These are phyloP conservation scores for Ephestia elutella DNA, from an alignment of 1,140 invertebrate species.

Conservation along the genomic window DNA sequence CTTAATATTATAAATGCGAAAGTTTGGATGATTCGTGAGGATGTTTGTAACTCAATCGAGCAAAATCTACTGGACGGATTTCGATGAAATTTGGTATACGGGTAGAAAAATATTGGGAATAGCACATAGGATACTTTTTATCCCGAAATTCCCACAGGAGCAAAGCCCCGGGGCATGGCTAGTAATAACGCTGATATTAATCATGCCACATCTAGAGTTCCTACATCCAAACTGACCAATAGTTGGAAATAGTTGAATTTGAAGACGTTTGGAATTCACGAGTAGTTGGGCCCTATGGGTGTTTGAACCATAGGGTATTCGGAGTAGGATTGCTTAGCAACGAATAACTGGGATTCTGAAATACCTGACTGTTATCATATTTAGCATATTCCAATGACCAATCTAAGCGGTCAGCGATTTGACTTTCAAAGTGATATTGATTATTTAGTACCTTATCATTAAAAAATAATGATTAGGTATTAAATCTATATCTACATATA, in stretches of 20 bases:
- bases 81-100: no score
- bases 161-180: no score
- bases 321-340: conserved; percentile 51
- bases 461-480: no score
- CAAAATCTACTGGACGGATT: no score
- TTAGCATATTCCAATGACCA: conserved; percentile 7
- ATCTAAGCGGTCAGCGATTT: conserved; percentile 13
- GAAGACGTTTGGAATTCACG: conserved; percentile 70
- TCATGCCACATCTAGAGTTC: conserved; percentile 29
- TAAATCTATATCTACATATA: no score
- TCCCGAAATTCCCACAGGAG: no score
- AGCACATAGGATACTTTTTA: no score
- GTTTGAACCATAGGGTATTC: conserved; percentile 52
- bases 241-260: conserved; percentile 72
- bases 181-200: not conserved
- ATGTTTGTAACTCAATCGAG: no score
- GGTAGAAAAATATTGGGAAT: no score
- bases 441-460: not conserved
- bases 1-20: no score
- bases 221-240: conserved; percentile 50
- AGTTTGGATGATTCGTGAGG: no score
- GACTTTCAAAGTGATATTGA: not conserved
- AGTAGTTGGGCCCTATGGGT: conserved; percentile 63
- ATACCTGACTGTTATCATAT: conserved; percentile 15
- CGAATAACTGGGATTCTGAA: conserved; percentile 39